These are phyloP conservation scores for Bombus waltoni DNA, from an alignment of 1,140 invertebrate species.

Conservation along the genomic window DNA sequence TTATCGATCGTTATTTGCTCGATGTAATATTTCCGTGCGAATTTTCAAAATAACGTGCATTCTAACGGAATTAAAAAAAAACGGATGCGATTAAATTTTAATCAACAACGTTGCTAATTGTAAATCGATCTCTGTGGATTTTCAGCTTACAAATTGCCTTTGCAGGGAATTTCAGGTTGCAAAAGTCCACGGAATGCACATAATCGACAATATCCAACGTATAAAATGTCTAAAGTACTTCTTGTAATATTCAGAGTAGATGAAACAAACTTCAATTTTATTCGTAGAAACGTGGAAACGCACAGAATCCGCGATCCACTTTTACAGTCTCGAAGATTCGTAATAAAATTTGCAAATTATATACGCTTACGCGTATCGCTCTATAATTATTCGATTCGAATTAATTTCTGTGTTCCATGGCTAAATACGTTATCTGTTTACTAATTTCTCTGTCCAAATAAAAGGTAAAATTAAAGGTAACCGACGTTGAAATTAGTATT, in stretches of 20 bases:
- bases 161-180: neutral
- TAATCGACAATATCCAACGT: neutral
- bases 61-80: neutral
- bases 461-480: neutral
- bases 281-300: neutral
- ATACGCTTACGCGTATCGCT: too few species aligned
- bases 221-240: neutral
- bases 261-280: too few species aligned
- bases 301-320: neutral
- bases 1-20: neutral
- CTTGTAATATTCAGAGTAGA: too few species aligned
- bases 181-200: neutral
- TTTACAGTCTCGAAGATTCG: neutral
- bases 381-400: too few species aligned
- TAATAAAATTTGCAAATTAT: neutral
- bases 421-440: neutral
- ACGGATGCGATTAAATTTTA: neutral
- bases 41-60: neutral
- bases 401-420: too few species aligned
- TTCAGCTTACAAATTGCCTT: neutral
- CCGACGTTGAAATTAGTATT: too few species aligned
- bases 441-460: neutral
- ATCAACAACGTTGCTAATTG: neutral
- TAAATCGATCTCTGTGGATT: neutral
- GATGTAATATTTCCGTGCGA: neutral